Base-by-base conservation (phyloP, 1,140 invertebrate genomes). In the Hypsibius dujardini region DNA sequence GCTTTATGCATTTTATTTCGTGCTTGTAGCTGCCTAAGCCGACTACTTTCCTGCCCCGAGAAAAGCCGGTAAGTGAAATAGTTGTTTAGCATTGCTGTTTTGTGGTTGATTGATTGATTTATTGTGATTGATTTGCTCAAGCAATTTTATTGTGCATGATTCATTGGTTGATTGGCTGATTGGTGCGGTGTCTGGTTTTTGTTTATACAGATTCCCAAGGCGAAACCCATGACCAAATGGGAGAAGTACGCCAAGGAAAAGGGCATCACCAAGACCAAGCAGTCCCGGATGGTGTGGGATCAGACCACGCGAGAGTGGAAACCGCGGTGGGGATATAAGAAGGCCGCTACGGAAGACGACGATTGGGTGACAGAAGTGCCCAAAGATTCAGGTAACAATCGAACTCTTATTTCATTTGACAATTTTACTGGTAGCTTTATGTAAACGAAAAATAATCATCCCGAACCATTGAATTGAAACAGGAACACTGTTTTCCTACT, bases 231-330 rank as follows among this genome's bases (percentile, higher is more conserved):
- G 1, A 97, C 93, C 1, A 96, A 94, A 82, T 98, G 95, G 95
- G 85, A 98, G 80, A 82, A 90, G 75, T 98, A 90, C 84, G 92
- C 94, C 1, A 89, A 89, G 79, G 84, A 88, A 1, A 98, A 98
- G 80, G 94, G 94, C 42, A 94, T 96, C 72, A 83, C 83, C 50
- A 90, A 90, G 72, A 90, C 86, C 74, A 96, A 93, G 80, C 84
- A 83, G 76, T 83, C 84, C 2, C 90, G 90, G 71, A 81, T 91
- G 74, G 85, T 88, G 50, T 97, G 90, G 87, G 92, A 96, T 83
- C 89, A 94, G 73, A 83, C 86, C 60, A 79, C 90, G 45, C 84
- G 88, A 85, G 88, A 92, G 86, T 98, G 91, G 90, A 87, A 92
- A 72, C 90, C 90, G 14, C 78, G 80, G 1, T 89, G 81, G 81